These are phyloP conservation scores for Grus americana DNA, from an alignment of 2,113 vertebrate species.

Conservation along the genomic window DNA sequence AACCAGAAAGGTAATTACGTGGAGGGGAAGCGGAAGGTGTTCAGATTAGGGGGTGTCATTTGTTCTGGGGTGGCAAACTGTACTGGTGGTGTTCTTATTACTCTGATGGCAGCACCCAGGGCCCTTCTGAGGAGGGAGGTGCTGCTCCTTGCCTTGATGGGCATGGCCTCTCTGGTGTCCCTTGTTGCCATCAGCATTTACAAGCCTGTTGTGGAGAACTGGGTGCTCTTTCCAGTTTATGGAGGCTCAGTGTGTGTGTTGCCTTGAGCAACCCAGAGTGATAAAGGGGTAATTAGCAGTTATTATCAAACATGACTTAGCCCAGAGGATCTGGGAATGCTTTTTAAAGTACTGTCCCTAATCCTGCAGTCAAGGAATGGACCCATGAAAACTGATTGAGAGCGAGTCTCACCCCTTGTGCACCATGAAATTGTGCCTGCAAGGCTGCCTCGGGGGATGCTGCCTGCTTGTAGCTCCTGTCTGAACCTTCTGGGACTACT, in stretches of 20 bases:
- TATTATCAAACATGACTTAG: neutral
- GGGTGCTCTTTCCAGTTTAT: rapidly evolving
- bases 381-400: neutral
- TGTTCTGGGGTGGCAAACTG: neutral
- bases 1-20: neutral
- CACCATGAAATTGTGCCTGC: rapidly evolving
- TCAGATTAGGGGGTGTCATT: neutral
- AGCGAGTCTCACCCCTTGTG: rapidly evolving
- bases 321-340: neutral
- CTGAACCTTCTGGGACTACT: slow-evolving; percentile 15
- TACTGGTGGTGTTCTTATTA: neutral
- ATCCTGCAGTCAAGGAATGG: neutral
- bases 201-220: rapidly evolving
- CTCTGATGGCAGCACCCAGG: neutral
- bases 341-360: neutral
- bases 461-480: neutral
- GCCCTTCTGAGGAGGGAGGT: neutral
- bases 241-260: neutral
- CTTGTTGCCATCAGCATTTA: neutral
- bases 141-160: neutral
- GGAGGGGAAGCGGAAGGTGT: neutral
- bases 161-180: neutral
- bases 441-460: neutral
- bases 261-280: neutral
- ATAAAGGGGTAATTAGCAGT: neutral